phyloP scores from a whole-genome alignment of 2,888 invertebrate genomes.

The Nudaria mundana region DNA sequence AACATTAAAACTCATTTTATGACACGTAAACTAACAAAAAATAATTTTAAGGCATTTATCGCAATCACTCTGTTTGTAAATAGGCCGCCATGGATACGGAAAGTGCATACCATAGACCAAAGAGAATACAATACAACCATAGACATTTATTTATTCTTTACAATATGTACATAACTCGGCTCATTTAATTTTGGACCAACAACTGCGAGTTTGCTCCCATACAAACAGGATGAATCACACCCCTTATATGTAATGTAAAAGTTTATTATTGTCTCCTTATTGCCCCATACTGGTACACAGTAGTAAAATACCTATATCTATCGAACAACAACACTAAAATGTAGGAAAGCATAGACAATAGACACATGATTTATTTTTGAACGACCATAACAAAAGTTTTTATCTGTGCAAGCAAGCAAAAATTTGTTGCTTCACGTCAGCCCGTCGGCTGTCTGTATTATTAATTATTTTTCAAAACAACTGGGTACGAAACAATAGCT shows the following conservation, averaged over 20 bases:
- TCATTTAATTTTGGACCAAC: too few relatives aligned
- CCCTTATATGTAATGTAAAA: too few relatives aligned
- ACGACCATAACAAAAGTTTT: slow-evolving; percentile 6
- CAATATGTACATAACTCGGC: too few relatives aligned
- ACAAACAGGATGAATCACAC: too few relatives aligned
- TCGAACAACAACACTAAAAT: too few relatives aligned
- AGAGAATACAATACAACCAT: too few relatives aligned
- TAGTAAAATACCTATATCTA: too few relatives aligned
- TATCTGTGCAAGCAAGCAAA: slow-evolving; percentile 49
- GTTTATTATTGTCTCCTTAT: too few relatives aligned
- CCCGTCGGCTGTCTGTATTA: slow-evolving; percentile 66
- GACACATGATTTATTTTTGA: too few relatives aligned
- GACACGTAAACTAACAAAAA: slow-evolving; percentile 6
- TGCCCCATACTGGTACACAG: too few relatives aligned
- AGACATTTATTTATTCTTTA: slow-evolving; percentile 1
- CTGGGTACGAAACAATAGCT: slow-evolving; percentile 38
- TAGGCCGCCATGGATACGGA: slow-evolving; percentile 60
- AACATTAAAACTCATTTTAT: slow-evolving; percentile 77
- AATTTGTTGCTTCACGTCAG: slow-evolving; percentile 76
- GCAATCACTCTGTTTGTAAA: slow-evolving; percentile 45
- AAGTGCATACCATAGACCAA: slow-evolving; percentile 11
- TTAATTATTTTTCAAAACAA: slow-evolving; percentile 75
- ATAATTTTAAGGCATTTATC: slow-evolving; percentile 12
- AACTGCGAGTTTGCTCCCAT: too few relatives aligned
- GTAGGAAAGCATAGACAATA: too few relatives aligned